Percentiles rank a stretch among this genome's conserved stretches.
phyloP scores from a whole-genome alignment of 2,888 invertebrate species.

The Myopa tessellatipennis region DNA sequence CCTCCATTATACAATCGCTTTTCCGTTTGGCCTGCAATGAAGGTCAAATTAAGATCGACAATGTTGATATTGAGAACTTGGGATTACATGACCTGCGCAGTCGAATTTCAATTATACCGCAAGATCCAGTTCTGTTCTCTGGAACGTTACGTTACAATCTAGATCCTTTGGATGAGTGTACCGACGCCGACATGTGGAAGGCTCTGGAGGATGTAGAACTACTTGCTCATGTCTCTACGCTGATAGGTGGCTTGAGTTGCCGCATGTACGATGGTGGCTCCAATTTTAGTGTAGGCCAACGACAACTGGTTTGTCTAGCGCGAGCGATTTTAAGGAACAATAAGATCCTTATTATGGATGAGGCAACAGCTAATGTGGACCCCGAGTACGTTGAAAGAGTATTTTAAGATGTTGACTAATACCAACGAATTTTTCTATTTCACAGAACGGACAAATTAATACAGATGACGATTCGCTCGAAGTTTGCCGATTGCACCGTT shows the following conservation, averaged over 20 bases:
- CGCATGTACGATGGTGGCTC: constrained; percentile 81
- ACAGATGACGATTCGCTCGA: constrained; percentile 82
- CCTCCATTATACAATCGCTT: constrained; percentile 83
- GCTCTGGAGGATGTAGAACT: constrained; percentile 83
- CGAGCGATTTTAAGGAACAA: constrained; percentile 83
- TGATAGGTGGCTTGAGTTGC: constrained; percentile 73
- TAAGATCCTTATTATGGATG: constrained; percentile 86
- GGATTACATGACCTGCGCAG: constrained; percentile 82
- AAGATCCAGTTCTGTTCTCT: constrained; percentile 89
- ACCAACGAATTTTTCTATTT: constrained; percentile 42
- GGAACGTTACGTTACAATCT: constrained; percentile 86
- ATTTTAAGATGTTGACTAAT: constrained; percentile 51
- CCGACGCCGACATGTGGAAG: constrained; percentile 81
- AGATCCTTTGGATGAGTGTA: constrained; percentile 82
- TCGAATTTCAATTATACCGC: constrained; percentile 91
- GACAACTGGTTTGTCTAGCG: constrained; percentile 89
- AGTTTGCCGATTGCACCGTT: constrained; percentile 86
- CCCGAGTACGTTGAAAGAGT: constrained; percentile 70
- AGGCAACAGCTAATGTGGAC: constrained; percentile 93
- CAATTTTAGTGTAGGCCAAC: constrained; percentile 89
- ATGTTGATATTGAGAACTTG: constrained; percentile 76
- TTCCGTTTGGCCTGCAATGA: constrained; percentile 85
- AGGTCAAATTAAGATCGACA: constrained; percentile 83
- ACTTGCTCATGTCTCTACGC: constrained; percentile 75
- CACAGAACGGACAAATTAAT: constrained; percentile 84